A percentile compares a stretch with the other conserved stretches of the same genome.
Conservation (phyloP, 2,888 invertebrate genomes). For the Pocota personata region DNA sequence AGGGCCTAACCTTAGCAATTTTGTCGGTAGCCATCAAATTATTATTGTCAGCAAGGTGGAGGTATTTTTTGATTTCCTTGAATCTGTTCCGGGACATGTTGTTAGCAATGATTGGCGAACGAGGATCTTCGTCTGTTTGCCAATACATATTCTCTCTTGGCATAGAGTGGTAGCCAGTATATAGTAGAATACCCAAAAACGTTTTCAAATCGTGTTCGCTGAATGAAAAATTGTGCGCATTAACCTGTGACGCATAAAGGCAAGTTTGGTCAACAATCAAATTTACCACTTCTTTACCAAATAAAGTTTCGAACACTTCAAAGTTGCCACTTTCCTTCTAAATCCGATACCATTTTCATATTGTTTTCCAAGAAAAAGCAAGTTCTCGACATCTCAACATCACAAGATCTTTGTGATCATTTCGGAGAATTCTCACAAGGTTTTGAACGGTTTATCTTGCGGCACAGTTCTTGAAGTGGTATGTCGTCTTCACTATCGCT, state of each 20-base stretch:
- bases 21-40: conserved; percentile 39
- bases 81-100: conserved; percentile 53
- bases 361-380: not conserved
- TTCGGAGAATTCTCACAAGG: not conserved
- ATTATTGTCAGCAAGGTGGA: conserved; percentile 34
- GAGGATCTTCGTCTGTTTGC: conserved; percentile 53
- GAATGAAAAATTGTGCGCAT: conserved; percentile 2
- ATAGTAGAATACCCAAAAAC: conserved; percentile 48
- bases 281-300: conserved; percentile 2
- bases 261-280: conserved; percentile 4
- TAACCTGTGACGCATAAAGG: not conserved
- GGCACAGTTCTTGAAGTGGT: conserved; percentile 1
- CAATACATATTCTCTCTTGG: conserved; percentile 36
- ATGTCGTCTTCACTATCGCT: conserved; percentile 17
- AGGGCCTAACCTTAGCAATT: conserved; percentile 40
- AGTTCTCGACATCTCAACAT: not conserved
- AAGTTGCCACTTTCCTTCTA: not conserved
- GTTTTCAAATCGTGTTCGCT: conserved; percentile 6
- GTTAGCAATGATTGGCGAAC: conserved; percentile 9
- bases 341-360: not conserved
- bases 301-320: conserved; percentile 5
- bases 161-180: conserved; percentile 44
- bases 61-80: too few species aligned
- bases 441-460: not conserved
- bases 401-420: not conserved